Conservation (phyloP, 2,113 vertebrate species). For the Syngnathus typhle region DNA sequence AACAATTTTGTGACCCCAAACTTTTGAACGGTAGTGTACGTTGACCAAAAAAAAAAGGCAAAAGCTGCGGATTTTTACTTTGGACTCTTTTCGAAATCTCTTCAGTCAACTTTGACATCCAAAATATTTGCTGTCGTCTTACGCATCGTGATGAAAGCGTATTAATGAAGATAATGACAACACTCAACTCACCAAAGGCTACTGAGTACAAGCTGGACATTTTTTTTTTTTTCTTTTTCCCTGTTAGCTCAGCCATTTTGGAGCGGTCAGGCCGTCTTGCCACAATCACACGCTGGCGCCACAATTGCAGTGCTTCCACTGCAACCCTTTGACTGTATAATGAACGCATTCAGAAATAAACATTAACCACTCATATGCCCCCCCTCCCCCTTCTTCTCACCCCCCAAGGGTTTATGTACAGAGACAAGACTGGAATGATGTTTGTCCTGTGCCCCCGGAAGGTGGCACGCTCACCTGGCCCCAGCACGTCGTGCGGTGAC, state of each 20-base stretch:
- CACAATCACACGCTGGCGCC: constrained; percentile 90
- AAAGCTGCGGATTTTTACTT: constrained; percentile 37
- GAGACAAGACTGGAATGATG: constrained; percentile 73
- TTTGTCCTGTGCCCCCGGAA: constrained; percentile 59
- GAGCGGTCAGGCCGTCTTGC: constrained; percentile 88
- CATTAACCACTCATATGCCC: constrained; percentile 64
- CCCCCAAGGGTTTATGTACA: constrained; percentile 53
- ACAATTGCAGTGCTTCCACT: constrained; percentile 78
- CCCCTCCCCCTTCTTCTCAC: constrained; percentile 54
- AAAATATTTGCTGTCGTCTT: constrained; percentile 8
- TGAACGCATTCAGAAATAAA: constrained; percentile 90
- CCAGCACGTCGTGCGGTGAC: constrained; percentile 45
- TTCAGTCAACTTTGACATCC: not conserved
- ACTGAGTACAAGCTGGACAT: constrained; percentile 63
- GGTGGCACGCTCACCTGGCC: constrained; percentile 64
- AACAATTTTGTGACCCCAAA: no score
- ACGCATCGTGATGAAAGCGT: constrained; percentile 74
- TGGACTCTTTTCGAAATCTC: not conserved
- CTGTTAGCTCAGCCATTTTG: constrained; percentile 91
- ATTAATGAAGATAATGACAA: constrained; percentile 49
- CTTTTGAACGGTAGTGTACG: no score
- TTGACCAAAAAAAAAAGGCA: constrained; percentile 61
- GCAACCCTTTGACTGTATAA: constrained; percentile 82
- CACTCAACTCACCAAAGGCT: constrained; percentile 40
- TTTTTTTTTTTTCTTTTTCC: constrained; percentile 43